phyloP scores from a whole-genome alignment of 2,888 invertebrate species.

The Agelastica alni region DNA sequence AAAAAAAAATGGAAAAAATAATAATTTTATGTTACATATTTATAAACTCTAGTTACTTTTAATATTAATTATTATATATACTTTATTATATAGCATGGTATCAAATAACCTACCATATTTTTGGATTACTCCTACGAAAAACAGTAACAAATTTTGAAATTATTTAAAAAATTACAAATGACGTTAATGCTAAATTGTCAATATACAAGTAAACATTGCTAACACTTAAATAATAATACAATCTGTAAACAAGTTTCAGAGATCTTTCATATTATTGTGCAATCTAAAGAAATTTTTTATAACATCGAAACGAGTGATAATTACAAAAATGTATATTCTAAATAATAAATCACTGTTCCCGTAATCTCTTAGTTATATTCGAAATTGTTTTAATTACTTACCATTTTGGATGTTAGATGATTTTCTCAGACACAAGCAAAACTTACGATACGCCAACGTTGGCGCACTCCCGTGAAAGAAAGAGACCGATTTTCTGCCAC shows the following conservation, averaged over 20 bases:
- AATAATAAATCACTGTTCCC: slow-evolving; percentile 6
- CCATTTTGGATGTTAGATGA: slow-evolving; percentile 85
- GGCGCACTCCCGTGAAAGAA: slow-evolving; percentile 85
- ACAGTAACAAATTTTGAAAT: no score
- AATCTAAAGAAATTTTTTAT: slow-evolving; percentile 41
- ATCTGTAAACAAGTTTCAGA: slow-evolving; percentile 30
- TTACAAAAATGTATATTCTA: slow-evolving; percentile 7
- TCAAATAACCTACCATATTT: slow-evolving; percentile 23
- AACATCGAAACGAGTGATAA: background rate
- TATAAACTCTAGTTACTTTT: no score
- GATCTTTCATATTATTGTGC: slow-evolving; percentile 55
- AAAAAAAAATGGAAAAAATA: no score
- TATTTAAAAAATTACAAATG: background rate
- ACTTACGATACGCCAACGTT: slow-evolving; percentile 83
- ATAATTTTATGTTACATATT: no score
- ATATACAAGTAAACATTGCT: slow-evolving; percentile 19
- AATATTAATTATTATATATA: background rate
- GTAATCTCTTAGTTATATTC: slow-evolving; percentile 10
- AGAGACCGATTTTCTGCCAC: slow-evolving; percentile 37
- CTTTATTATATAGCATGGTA: background rate
- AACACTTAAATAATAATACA: slow-evolving; percentile 27
- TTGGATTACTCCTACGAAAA: background rate
- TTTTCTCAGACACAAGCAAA: slow-evolving; percentile 70
- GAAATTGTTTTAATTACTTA: slow-evolving; percentile 57
- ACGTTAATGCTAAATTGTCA: background rate